Base-by-base conservation (phyloP, 1,140 invertebrate species). In the Listronotus bonariensis region DNA sequence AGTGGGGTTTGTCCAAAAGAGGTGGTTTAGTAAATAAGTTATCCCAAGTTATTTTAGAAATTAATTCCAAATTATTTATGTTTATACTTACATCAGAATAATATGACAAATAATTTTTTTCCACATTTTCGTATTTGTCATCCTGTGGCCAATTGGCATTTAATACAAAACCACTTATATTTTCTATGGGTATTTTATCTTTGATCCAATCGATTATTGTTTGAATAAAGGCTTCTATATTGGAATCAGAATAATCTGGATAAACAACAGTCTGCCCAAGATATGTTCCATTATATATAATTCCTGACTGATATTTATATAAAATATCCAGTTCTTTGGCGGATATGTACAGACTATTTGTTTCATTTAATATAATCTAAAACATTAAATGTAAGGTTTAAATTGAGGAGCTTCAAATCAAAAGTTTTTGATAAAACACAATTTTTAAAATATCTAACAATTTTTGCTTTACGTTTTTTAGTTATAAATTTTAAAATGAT, bases 71-170 rank as follows among this genome's bases (percentile, higher is more conserved):
- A 20, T 38, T 1, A 31, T 26, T 5, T n/a, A 36, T 36, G 7
- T 36, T 1, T 8, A 34, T 45, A 68, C 61, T 69, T 68, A 76
- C 76, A n/a, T 74, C 45, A 14, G 68, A 65, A 18, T 72, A 61
- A 64, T 76, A 76, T 8, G 68, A 70, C 26, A 78, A 74, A 20
- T 46, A 18, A 1, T 62, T 65, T n/a, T 51, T 62, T 15, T 68
- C 58, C 15, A 70, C 61, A 40, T 63, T 71, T 17, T 38, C 11
- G 48, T 68, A 73, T 48, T 54, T 68, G n/a, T 73, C 70, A 38
- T 76, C 71, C 48, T 64, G 61, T 0, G 77, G 77, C 76, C 76
- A 79, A 57, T 77, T 79, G 31, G 76, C 72, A 18, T 48, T 73
- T 40, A 79, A 67, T 17, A 76, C 41, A 65, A 76, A 74, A 8